Percentiles rank a stretch among this genome's conserved stretches.
Conservation (phyloP, 2,113 vertebrate species). For the Catharus fuscescens region DNA sequence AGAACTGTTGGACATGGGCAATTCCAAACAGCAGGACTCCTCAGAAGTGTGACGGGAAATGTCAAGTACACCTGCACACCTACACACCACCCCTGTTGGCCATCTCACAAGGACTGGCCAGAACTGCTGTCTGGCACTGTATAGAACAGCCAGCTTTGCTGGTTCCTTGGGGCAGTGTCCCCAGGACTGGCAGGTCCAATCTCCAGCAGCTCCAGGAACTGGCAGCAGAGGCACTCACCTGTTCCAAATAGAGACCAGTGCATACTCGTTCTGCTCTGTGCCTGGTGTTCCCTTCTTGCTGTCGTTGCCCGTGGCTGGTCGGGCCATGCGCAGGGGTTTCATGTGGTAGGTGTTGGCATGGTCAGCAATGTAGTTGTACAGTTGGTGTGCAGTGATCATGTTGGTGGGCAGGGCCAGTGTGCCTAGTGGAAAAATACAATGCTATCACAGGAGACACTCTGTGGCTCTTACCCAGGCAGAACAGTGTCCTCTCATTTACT, state of each 20-base stretch:
- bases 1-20: background rate
- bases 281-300: constrained; percentile 81
- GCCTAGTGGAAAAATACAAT: constrained; percentile 68
- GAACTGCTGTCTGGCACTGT: background rate
- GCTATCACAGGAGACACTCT: background rate
- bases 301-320: constrained; percentile 69
- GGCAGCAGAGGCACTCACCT: constrained; percentile 76
- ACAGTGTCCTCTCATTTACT: background rate
- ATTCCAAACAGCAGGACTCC: background rate
- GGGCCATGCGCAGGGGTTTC: constrained; percentile 95
- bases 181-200: background rate
- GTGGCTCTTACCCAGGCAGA: background rate
- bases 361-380: constrained; percentile 98
- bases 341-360: constrained; percentile 93
- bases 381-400: constrained; percentile 95
- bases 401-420: constrained; percentile 89
- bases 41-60: background rate
- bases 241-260: constrained; percentile 94
- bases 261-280: constrained; percentile 90
- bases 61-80: background rate
- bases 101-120: background rate
- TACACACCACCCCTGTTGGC: too few species aligned
- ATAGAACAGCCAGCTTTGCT: background rate
- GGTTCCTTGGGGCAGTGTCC: background rate
- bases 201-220: background rate